Conservation (phyloP, 2,888 invertebrate genomes). For the Nymphalis urticae region DNA sequence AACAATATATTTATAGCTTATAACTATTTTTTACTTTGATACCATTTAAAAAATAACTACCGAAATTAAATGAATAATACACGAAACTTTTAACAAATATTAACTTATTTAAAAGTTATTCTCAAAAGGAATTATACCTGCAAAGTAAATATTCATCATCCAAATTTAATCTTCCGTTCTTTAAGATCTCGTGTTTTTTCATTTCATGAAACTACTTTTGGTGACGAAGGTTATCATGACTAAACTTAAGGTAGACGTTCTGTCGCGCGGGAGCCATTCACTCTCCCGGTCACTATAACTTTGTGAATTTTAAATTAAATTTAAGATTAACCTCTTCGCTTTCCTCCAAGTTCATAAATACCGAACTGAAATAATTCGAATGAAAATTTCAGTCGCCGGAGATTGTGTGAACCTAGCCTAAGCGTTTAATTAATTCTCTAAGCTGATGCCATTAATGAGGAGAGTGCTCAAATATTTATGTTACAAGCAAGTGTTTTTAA, state of each 20-base stretch:
- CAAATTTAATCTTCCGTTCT: background rate
- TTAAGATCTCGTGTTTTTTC: background rate
- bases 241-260: conserved; percentile 41
- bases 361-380: conserved; percentile 5
- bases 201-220: conserved; percentile 14
- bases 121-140: no score
- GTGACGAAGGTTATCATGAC: conserved; percentile 36
- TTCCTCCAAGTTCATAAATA: conserved; percentile 12
- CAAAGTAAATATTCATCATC: background rate
- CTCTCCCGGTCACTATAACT: conserved; percentile 52
- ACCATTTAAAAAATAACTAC: no score
- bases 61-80: no score
- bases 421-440: conserved; percentile 29
- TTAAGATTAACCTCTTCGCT: conserved; percentile 39
- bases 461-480: conserved; percentile 23
- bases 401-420: conserved; percentile 36
- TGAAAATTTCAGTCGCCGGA: conserved; percentile 35
- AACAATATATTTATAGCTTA: no score
- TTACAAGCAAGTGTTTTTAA: conserved; percentile 17
- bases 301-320: conserved; percentile 48
- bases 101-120: no score
- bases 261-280: conserved; percentile 54
- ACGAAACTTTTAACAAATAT: no score
- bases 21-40: no score
- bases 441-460: conserved; percentile 29